Percentiles rank a stretch among this genome's conserved stretches.
Conservation (phyloP, 2,888 invertebrate genomes). For the Molorchus minor region DNA sequence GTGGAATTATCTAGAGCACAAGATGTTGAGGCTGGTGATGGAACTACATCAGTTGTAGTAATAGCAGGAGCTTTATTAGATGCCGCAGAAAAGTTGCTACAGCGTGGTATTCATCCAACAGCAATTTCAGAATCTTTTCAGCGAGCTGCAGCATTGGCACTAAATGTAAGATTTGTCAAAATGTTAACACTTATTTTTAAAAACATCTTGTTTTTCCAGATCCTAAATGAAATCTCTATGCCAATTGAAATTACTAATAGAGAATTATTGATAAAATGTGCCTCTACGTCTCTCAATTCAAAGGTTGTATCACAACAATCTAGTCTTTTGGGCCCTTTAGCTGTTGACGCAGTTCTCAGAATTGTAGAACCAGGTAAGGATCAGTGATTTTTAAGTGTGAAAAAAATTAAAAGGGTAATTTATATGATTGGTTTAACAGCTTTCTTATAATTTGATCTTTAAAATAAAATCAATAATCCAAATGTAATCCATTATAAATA, state of each 20-base stretch:
- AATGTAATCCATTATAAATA: no score
- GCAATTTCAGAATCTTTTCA: slow-evolving; percentile 98
- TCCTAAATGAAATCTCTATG: slow-evolving; percentile 84
- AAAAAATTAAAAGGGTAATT: not conserved
- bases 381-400: not conserved
- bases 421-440: not conserved
- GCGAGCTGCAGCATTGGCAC: slow-evolving; percentile 78
- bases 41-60: slow-evolving; percentile 98
- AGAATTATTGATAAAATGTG: slow-evolving; percentile 89
- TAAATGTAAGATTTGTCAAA: slow-evolving; percentile 66
- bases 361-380: slow-evolving; percentile 73
- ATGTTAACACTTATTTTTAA: no score
- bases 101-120: slow-evolving; percentile 97
- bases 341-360: slow-evolving; percentile 95
- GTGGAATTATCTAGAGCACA: slow-evolving; percentile 98
- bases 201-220: slow-evolving; percentile 53
- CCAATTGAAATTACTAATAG: slow-evolving; percentile 88
- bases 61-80: slow-evolving; percentile 96
- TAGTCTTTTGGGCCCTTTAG: slow-evolving; percentile 92
- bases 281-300: slow-evolving; percentile 97
- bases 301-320: slow-evolving; percentile 99
- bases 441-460: not conserved
- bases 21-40: slow-evolving; percentile 99
- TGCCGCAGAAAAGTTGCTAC: slow-evolving; percentile 90
- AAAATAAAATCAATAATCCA: no score